These are phyloP conservation scores for Venustaconcha ellipsiformis DNA, from an alignment of 1,140 invertebrate genomes.

Conservation along the genomic window DNA sequence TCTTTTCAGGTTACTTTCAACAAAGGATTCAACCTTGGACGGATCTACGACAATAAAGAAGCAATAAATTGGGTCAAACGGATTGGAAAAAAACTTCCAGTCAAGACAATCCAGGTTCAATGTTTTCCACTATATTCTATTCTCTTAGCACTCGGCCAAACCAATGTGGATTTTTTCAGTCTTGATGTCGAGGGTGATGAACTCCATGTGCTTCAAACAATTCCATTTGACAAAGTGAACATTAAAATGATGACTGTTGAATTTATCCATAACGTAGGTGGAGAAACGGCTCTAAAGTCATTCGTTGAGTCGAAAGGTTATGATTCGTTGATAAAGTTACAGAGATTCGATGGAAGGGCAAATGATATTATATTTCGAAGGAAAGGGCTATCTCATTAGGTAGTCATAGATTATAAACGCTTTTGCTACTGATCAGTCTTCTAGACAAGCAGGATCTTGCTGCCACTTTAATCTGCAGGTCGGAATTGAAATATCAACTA, in stretches of 20 bases:
- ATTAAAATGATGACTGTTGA: conserved; percentile 37
- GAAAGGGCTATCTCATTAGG: conserved; percentile 24
- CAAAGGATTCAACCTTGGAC: conserved; percentile 33
- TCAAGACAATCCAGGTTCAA: conserved; percentile 16
- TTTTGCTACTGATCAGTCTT: no score
- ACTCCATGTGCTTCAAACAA: conserved; percentile 34
- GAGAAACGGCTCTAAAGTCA: conserved; percentile 10
- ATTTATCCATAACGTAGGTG: conserved; percentile 9
- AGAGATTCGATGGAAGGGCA: conserved; percentile 23
- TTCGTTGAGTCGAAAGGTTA: conserved; percentile 36
- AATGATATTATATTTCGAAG: conserved; percentile 42
- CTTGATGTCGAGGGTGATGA: conserved; percentile 62
- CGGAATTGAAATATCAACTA: no score
- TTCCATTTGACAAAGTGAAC: conserved; percentile 36
- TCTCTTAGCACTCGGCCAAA: conserved; percentile 74
- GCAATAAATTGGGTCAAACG: conserved; percentile 21
- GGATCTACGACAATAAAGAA: conserved; percentile 22
- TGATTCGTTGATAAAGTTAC: conserved; percentile 31
- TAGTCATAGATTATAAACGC: no score
- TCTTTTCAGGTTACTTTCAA: conserved; percentile 31
- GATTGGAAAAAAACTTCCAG: no score
- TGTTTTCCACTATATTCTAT: conserved; percentile 40
- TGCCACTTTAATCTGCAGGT: no score
- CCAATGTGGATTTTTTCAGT: conserved; percentile 55
- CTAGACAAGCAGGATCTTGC: no score